phyloP scores from a whole-genome alignment of 1,140 invertebrate genomes.

The Triops cancriformis region DNA sequence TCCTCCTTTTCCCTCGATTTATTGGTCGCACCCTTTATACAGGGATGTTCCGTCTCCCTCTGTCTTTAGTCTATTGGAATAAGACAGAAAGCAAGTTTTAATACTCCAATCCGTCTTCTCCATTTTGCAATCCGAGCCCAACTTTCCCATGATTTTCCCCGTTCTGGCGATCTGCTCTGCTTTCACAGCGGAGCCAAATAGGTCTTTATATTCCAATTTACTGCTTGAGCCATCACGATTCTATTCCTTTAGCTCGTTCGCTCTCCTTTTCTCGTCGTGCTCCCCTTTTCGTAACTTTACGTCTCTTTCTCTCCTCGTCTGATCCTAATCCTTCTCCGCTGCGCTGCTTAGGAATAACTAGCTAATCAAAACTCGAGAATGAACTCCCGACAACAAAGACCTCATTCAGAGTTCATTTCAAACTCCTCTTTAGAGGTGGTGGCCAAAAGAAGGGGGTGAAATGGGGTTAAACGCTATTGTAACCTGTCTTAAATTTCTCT shows the following conservation, averaged over 20 bases:
- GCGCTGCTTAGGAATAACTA: slow-evolving; percentile 6
- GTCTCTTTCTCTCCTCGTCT: not conserved
- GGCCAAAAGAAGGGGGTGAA: no score
- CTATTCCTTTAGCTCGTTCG: not conserved
- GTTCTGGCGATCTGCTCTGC: not conserved
- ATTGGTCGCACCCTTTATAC: no score
- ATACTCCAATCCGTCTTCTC: no score
- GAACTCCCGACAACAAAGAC: slow-evolving; percentile 2
- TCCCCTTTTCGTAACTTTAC: no score
- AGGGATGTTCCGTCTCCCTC: no score
- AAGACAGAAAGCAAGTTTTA: no score
- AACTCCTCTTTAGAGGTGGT: not conserved
- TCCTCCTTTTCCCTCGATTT: no score
- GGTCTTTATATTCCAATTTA: slow-evolving; percentile 6
- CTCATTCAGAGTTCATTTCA: slow-evolving; percentile 2
- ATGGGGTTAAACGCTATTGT: no score
- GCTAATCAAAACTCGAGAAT: slow-evolving; percentile 6
- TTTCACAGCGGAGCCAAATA: not conserved
- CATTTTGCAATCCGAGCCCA: not conserved
- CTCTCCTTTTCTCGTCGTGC: no score
- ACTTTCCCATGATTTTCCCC: not conserved
- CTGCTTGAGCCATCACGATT: not conserved
- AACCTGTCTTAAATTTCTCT: not conserved
- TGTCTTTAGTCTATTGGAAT: no score
- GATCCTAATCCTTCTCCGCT: slow-evolving; percentile 1